A percentile compares a stretch with the other conserved stretches of the same genome.
Conservation (phyloP, 2,113 vertebrate genomes). For the Syngnathus floridae region DNA sequence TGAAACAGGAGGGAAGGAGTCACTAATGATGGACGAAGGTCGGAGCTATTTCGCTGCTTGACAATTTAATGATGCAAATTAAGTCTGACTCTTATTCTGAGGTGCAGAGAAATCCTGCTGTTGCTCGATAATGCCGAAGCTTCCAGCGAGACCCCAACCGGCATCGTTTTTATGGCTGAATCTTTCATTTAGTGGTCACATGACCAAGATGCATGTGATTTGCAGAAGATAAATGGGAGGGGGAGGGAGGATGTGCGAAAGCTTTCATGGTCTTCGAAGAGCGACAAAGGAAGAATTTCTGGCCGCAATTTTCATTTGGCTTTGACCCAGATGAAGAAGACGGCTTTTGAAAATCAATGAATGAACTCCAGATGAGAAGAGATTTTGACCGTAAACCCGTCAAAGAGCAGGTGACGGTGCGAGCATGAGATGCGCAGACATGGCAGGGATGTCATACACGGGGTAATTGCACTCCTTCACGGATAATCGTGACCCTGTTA, state of each 20-base stretch:
- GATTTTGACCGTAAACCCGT: constrained; percentile 12
- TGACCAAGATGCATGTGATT: neutral
- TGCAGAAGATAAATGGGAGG: constrained; percentile 24
- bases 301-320: constrained; percentile 31
- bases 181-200: neutral
- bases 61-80: constrained; percentile 64
- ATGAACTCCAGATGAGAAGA: constrained; percentile 17
- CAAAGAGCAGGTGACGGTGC: constrained; percentile 10
- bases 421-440: constrained; percentile 36
- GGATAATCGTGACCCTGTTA: constrained; percentile 63
- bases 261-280: constrained; percentile 55
- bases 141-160: constrained; percentile 1
- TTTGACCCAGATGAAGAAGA: constrained; percentile 43
- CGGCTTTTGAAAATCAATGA: constrained; percentile 2
- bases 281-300: constrained; percentile 35
- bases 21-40: constrained; percentile 62
- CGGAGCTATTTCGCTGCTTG: constrained; percentile 51
- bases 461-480: constrained; percentile 55
- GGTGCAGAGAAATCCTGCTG: constrained; percentile 23
- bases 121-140: constrained; percentile 8
- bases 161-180: constrained; percentile 8
- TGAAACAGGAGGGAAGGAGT: constrained; percentile 24
- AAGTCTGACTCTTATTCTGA: constrained; percentile 32
- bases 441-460: constrained; percentile 39
- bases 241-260: constrained; percentile 47